Percentiles rank a stretch among this genome's conserved stretches.
phyloP scores from a whole-genome alignment of 1,140 invertebrate genomes.

The Drosophila subobscura region DNA sequence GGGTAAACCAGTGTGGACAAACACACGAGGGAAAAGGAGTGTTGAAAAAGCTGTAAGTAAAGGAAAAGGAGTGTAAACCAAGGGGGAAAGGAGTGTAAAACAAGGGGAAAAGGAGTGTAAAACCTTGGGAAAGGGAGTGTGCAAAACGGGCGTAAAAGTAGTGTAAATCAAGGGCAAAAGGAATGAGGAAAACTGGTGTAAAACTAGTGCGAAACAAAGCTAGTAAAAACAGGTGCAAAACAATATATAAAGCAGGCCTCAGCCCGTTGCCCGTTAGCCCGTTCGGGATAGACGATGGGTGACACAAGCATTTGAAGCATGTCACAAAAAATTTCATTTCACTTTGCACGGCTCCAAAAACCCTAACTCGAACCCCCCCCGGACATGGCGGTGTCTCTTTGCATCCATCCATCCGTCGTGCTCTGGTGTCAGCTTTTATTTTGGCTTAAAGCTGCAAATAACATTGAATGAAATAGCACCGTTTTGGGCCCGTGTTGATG shows the following conservation, averaged over 20 bases:
- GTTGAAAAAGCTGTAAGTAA: not conserved
- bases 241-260: too few species aligned
- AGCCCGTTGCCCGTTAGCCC: not conserved
- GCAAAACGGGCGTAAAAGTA: too few species aligned
- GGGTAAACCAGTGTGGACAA: not conserved
- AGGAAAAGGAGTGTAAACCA: conserved; percentile 13
- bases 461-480: conserved; percentile 71
- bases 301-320: conserved; percentile 66
- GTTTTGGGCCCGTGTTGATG: conserved; percentile 52
- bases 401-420: conserved; percentile 15
- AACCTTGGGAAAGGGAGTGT: conserved; percentile 1
- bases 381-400: not conserved
- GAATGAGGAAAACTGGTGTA: not conserved
- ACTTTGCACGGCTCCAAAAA: conserved; percentile 17
- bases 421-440: conserved; percentile 66
- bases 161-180: not conserved
- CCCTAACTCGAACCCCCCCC: not conserved
- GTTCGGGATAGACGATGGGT: conserved; percentile 32
- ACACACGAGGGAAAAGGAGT: not conserved
- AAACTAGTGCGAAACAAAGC: too few species aligned
- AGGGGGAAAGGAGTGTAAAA: not conserved
- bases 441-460: conserved; percentile 74
- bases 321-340: conserved; percentile 76
- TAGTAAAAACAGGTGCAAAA: too few species aligned
- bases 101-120: not conserved